Evolutionary conservation across 2,888 invertebrate species (phyloP).

Genomic region (Cerceris ruficornis): DNA sequence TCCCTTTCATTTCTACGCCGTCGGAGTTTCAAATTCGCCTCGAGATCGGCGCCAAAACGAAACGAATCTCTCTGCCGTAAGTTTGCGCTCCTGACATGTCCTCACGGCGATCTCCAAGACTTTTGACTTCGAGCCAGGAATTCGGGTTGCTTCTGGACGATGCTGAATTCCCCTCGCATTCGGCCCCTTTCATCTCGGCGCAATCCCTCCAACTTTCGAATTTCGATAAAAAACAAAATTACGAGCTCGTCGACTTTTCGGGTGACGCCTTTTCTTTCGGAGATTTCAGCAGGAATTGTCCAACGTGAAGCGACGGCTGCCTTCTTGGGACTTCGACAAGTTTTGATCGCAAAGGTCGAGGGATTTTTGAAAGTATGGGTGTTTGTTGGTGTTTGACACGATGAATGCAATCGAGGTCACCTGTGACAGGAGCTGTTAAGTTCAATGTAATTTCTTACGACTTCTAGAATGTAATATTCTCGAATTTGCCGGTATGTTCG

Average conservation of each 20-base stretch:
- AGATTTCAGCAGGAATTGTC: too few relatives aligned
- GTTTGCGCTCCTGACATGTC: constrained; percentile 36
- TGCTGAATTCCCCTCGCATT: not conserved
- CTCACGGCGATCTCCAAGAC: constrained; percentile 12
- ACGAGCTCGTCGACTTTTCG: not conserved
- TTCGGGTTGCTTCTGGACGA: constrained; percentile 3
- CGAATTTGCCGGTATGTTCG: too few relatives aligned
- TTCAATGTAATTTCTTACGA: too few relatives aligned
- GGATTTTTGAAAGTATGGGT: too few relatives aligned
- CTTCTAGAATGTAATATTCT: too few relatives aligned
- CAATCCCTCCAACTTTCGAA: not conserved
- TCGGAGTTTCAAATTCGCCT: constrained; percentile 33
- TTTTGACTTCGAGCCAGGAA: constrained; percentile 37
- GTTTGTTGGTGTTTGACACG: too few relatives aligned
- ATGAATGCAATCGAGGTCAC: too few relatives aligned
- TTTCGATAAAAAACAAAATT: not conserved
- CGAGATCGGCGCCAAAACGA: constrained; percentile 27
- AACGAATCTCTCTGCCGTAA: constrained; percentile 31
- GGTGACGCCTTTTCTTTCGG: too few relatives aligned
- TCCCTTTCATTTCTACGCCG: constrained; percentile 26
- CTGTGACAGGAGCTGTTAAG: too few relatives aligned
- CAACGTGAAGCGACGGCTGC: too few relatives aligned
- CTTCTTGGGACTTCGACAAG: too few relatives aligned
- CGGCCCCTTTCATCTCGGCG: not conserved
- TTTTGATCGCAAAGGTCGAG: too few relatives aligned